phyloP scores from a whole-genome alignment of 2,797 vertebrate genomes.

The Halcyon smyrnensis region DNA sequence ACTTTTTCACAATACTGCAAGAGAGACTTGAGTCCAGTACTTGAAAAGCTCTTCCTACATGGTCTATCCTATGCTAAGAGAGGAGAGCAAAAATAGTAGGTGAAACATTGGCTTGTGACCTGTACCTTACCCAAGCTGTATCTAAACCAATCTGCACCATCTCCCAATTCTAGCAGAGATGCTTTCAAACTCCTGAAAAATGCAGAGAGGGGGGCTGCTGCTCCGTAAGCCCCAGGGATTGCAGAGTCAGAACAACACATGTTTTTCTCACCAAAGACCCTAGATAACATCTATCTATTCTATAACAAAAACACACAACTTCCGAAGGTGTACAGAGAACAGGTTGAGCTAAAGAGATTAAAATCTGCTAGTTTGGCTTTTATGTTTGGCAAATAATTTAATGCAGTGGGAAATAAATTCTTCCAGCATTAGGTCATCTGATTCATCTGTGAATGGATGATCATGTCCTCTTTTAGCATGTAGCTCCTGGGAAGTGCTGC shows the following conservation, averaged over 20 bases:
- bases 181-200: background rate
- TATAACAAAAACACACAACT: constrained; percentile 1
- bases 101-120: background rate
- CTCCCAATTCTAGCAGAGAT: background rate
- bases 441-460: background rate
- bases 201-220: background rate
- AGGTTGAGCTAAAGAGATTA: background rate
- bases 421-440: background rate
- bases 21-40: background rate
- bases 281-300: constrained; percentile 37
- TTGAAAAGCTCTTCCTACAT: background rate
- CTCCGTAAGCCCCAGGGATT: background rate
- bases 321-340: constrained; percentile 20
- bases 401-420: background rate
- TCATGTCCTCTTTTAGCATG: background rate
- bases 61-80: background rate
- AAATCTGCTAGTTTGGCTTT: constrained; percentile 29
- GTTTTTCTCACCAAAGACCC: constrained; percentile 3
- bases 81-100: background rate
- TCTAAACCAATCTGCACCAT: background rate
- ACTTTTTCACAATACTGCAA: background rate
- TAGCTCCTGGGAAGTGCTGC: background rate
- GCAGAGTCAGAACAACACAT: background rate
- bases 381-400: background rate
- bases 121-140: background rate